Base-by-base conservation (phyloP, 2,888 invertebrate species). In the Cryptophagus acutangulus region DNA sequence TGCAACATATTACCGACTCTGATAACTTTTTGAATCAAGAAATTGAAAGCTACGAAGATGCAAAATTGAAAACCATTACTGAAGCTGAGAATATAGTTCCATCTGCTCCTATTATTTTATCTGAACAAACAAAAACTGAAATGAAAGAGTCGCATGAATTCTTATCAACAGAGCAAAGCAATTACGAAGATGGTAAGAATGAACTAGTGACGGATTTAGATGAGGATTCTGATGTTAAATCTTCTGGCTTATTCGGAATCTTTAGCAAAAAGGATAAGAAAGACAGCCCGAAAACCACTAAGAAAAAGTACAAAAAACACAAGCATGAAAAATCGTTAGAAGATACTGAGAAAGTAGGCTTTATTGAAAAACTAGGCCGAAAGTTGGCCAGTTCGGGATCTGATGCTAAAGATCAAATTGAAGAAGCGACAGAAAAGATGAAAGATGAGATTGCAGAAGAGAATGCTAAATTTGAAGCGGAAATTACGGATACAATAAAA, bases 131-230 rank as follows among this genome's bases (percentile, higher is more conserved):
- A 1, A 24, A 47, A 20, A 47, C 40, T 30, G 45, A 47, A 2
- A 41, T 62, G 49, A 47, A 55, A 36, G 48, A 54, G 18, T 55
- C 58, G 4, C 45, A 52, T 9, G 43, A 51, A 20, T 61, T 63
- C 37, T 42, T 61, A 26, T 41, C 42, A 20, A 55, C 46, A 1
- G 65, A 65, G 54, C 17, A 62, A 3, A 49, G 54, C 17, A 50
- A 55, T 14, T 64, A 63, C 43, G 60, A 64, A 43, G 60, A 61
- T 47, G 55, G 52, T 1, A 55, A 61, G 44, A 51, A 47, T 16
- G 45, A 53, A 18, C 3, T 3, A 31, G 31, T 52, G 6, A 58
- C 55, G 5, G 55, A 56, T n/a, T 9, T 38, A 5, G 50, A 48
- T 10, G 46, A 40, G n/a, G 45, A 43, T 8, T 53, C 51, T 34